Conservation (phyloP, 35 echinoderm and acorn worm species). For the Ophioderma brevispina region DNA sequence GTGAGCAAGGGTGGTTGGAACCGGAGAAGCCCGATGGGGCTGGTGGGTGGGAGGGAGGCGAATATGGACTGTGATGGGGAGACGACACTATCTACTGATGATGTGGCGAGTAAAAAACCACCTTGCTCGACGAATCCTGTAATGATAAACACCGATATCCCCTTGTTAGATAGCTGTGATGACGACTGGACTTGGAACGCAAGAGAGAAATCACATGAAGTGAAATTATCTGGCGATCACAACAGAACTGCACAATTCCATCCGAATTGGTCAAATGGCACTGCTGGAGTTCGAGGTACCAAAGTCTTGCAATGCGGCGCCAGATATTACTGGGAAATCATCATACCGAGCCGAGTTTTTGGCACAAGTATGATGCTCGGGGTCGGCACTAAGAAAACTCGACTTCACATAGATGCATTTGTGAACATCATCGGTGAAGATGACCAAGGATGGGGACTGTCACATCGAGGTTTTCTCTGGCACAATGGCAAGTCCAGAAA, state of each 20-base stretch:
- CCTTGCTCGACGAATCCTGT: not conserved
- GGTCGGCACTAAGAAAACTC: constrained; percentile 64
- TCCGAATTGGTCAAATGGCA: constrained; percentile 90
- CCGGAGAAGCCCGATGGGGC: not conserved
- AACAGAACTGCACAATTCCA: constrained; percentile 72
- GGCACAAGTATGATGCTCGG: constrained; percentile 96
- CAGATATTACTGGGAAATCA: constrained; percentile 83
- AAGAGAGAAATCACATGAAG: constrained; percentile 81
- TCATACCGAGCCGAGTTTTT: constrained; percentile 55
- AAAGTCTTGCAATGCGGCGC: constrained; percentile 44
- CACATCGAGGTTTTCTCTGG: constrained; percentile 88
- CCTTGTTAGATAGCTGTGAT: constrained; percentile 62
- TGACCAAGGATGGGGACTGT: constrained; percentile 81
- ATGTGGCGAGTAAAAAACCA: not conserved
- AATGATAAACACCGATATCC: constrained; percentile 18
- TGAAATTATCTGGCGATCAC: constrained; percentile 32
- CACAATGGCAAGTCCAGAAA: constrained; percentile 57
- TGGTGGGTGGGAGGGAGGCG: not conserved
- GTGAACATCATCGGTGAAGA: constrained; percentile 86
- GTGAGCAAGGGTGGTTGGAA: constrained; percentile 1
- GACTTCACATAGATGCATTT: constrained; percentile 82
- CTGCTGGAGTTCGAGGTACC: constrained; percentile 79
- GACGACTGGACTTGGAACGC: constrained; percentile 88
- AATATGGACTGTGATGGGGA: not conserved
- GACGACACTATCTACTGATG: not conserved